Evolutionary conservation across 2,113 vertebrate genomes (phyloP).

Genomic region (Diphyllodes magnificus): DNA sequence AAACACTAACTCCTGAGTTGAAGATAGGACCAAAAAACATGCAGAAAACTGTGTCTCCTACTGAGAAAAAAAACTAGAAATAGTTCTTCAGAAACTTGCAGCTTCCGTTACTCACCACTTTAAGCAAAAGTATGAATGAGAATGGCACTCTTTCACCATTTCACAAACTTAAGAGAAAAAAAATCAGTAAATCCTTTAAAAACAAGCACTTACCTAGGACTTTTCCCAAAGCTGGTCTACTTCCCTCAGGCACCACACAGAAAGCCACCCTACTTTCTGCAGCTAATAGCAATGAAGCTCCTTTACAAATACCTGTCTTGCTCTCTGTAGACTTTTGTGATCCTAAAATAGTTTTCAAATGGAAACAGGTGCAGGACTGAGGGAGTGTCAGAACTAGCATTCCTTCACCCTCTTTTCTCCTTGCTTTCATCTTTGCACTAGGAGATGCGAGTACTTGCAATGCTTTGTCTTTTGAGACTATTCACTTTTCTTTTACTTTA

Average conservation of each 20-base stretch:
- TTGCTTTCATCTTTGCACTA: neutral
- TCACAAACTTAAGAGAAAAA: neutral
- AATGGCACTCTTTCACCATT: neutral
- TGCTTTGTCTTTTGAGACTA: neutral
- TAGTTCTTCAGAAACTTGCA: neutral
- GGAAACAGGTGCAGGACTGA: neutral
- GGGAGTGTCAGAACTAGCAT: neutral
- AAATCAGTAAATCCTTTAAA: neutral
- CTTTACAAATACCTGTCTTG: neutral
- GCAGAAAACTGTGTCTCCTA: neutral
- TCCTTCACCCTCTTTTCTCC: neutral
- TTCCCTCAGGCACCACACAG: neutral
- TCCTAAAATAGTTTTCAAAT: neutral
- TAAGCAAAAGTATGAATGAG: neutral
- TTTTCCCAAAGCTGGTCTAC: neutral
- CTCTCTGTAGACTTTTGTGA: neutral
- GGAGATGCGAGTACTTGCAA: neutral
- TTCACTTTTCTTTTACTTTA: neutral
- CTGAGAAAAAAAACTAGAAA: neutral
- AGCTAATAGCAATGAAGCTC: neutral
- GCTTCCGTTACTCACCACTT: neutral
- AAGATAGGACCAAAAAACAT: neutral
- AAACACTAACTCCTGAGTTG: neutral
- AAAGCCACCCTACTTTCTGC: neutral
- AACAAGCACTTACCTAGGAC: neutral